A percentile compares a stretch with the other conserved stretches of the same genome.
Conservation (phyloP, 2,113 vertebrate genomes). For the Turnix velox region DNA sequence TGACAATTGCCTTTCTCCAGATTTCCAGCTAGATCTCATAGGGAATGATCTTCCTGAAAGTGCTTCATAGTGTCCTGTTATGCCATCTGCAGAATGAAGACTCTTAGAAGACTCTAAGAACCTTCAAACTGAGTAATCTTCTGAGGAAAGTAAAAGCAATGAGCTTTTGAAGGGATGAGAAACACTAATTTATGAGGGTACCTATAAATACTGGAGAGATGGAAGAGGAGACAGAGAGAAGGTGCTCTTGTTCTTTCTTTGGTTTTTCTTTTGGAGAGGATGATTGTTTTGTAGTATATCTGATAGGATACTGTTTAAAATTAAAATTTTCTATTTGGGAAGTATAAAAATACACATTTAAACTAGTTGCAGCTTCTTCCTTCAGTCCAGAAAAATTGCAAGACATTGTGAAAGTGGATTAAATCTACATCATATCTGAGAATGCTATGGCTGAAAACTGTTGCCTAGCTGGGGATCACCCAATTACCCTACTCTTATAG, state of each 20-base stretch:
- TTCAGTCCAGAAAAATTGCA: neutral
- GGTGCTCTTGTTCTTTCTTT: neutral
- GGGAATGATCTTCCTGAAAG: neutral
- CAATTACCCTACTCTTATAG: neutral
- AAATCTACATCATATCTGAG: neutral
- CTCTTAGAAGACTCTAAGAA: neutral
- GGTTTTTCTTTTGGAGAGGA: neutral
- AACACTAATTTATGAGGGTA: neutral
- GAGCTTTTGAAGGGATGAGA: neutral
- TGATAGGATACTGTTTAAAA: neutral
- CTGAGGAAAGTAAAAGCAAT: neutral
- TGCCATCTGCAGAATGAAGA: neutral
- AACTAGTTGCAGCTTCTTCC: neutral
- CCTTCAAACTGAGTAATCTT: neutral
- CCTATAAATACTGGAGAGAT: neutral
- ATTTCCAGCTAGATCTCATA: neutral
- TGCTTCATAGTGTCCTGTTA: neutral
- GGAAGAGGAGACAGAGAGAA: neutral
- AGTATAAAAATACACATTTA: neutral
- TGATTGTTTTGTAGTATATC: neutral
- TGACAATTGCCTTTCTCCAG: neutral
- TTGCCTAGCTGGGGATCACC: neutral
- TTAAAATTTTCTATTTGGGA: neutral
- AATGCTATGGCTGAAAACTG: neutral
- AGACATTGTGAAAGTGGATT: neutral